Percentiles rank a stretch among this genome's conserved stretches.
These are phyloP conservation scores for Agrochola lota DNA, from an alignment of 2,888 invertebrate genomes.

Conservation along the genomic window DNA sequence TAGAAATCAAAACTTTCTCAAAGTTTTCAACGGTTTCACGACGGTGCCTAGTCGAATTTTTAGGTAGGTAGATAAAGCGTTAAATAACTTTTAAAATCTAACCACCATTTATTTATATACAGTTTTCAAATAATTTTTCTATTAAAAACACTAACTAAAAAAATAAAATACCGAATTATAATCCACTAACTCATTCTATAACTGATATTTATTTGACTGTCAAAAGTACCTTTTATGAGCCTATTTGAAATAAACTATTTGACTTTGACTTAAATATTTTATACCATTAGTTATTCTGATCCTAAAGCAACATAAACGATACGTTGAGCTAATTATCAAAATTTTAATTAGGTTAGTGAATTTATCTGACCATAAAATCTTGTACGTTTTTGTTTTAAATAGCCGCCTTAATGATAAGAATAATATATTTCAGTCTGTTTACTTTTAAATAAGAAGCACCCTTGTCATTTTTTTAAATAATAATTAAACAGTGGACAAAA, in stretches of 20 bases:
- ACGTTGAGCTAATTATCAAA: constrained; percentile 38
- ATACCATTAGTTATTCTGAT: constrained; percentile 11
- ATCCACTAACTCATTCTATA: not conserved
- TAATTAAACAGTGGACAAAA: not conserved
- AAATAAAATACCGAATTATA: not conserved
- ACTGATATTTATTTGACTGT: too few relatives aligned
- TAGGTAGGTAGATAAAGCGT: not conserved
- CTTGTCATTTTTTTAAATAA: not conserved
- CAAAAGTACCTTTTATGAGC: too few relatives aligned
- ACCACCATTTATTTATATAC: not conserved
- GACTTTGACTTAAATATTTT: not conserved
- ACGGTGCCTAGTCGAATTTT: constrained; percentile 20
- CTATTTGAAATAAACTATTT: too few relatives aligned
- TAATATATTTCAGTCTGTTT: constrained; percentile 3
- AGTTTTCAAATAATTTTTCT: not conserved
- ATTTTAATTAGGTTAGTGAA: constrained; percentile 45
- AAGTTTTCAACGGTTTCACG: constrained; percentile 39
- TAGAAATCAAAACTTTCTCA: constrained; percentile 55
- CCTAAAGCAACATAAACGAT: constrained; percentile 52
- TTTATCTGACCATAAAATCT: constrained; percentile 20
- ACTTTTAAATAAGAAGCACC: not conserved
- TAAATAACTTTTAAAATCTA: constrained; percentile 1
- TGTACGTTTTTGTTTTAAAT: constrained; percentile 26
- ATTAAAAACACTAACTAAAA: not conserved
- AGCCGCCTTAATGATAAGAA: not conserved